These are phyloP conservation scores for Galeruca laticollis DNA, from an alignment of 2,888 invertebrate species.

Conservation along the genomic window DNA sequence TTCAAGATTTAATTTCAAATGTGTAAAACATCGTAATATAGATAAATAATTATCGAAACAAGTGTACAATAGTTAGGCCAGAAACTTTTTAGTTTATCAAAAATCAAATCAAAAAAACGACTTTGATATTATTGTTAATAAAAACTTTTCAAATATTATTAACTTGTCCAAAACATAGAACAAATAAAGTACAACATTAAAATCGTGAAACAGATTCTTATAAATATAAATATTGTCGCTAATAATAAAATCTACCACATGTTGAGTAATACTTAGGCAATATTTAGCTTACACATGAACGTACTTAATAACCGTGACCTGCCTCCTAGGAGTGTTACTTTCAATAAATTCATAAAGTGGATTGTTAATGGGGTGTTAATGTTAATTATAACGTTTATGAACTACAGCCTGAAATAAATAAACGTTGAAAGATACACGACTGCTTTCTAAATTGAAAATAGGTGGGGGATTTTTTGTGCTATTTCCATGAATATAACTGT, in stretches of 20 bases:
- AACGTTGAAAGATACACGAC: constrained; percentile 39
- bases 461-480: constrained; percentile 41
- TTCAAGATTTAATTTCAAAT: too few species aligned
- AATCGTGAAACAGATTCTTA: too few species aligned
- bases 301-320: constrained; percentile 27
- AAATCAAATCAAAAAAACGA: too few species aligned
- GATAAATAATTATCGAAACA: too few species aligned
- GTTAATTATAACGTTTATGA: constrained; percentile 41
- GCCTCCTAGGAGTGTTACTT: constrained; percentile 24
- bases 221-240: too few species aligned
- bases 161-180: too few species aligned
- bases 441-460: constrained; percentile 36
- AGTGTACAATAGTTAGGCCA: too few species aligned
- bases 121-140: too few species aligned
- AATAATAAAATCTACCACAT: background rate
- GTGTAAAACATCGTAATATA: too few species aligned
- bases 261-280: background rate
- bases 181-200: too few species aligned
- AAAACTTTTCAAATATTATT: too few species aligned
- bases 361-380: constrained; percentile 43
- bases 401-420: constrained; percentile 41
- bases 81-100: too few species aligned
- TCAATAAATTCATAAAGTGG: constrained; percentile 36
- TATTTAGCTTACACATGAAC: constrained; percentile 22
- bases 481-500: constrained; percentile 53